Base-by-base conservation (phyloP, 2,797 vertebrate genomes). In the Loriculus beryllinus region DNA sequence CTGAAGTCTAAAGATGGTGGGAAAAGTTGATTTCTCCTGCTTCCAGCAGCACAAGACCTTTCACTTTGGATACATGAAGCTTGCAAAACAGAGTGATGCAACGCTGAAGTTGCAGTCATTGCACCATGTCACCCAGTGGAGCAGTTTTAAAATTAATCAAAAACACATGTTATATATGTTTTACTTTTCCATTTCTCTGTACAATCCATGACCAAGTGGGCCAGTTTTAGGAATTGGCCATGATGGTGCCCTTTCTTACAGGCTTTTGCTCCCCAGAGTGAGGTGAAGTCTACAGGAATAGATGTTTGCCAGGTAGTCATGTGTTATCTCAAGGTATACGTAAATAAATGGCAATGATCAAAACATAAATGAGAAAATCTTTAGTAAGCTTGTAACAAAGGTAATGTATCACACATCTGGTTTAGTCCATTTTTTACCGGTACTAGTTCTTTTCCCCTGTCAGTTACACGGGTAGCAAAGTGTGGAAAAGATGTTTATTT, bases 81-180 rank as follows among this genome's bases (percentile, higher is more conserved):
- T 81, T 93, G 45, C 22, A 65, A 65, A 92, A 47, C 2, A 18
- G 21, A 65, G 8, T 56, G 42, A 82, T 83, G 52, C 57, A 70
- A 64, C 25, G 16, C 7, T 60, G 40, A 80, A 52, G 8, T 70
- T 80, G n/a, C 7, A 59, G 13, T 57, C 26, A n/a, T 63, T 74
- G 37, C 28, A 37, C 20, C 12, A 4, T 31, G 45, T 71, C 82
- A 85, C 16, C 23, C 26, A 12, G 12, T 59, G 56, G 7, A 71
- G n/a, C 45, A 69, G 59, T 72, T 84, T 62, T 54, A 35, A 37
- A 49, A 76, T 45, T 29, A 76, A 65, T 84, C 28, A 21, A 23
- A 49, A 68, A 63, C 3, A 4, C 5, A 2, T 7, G 9, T 74
- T 74, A 3, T 0, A 3, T 0, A 1, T 78, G 23, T 63, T 70